A percentile compares a stretch with the other conserved stretches of the same genome.
Conservation (phyloP, 2,888 invertebrate species). For the Drosophila lutescens region DNA sequence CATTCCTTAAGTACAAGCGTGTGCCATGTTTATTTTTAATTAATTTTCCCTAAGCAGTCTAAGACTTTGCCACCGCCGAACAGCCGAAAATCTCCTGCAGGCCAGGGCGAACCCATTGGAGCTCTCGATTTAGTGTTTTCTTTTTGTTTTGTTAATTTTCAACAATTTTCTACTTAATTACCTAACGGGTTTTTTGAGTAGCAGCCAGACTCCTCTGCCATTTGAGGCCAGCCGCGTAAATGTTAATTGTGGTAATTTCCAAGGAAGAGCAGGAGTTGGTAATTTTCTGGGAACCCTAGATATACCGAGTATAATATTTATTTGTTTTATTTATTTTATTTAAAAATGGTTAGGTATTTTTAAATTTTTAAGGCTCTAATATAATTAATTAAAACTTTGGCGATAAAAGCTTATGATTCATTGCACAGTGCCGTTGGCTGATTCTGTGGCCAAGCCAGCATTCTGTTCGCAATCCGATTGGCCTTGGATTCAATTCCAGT, state of each 20-base stretch:
- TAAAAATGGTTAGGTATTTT: background rate
- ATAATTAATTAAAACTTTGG: constrained; percentile 19
- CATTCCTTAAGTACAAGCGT: constrained; percentile 75
- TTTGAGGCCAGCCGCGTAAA: constrained; percentile 65
- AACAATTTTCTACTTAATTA: constrained; percentile 78
- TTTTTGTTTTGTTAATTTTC: constrained; percentile 69
- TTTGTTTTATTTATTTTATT: background rate
- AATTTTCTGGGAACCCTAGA: background rate
- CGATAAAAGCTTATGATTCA: constrained; percentile 8
- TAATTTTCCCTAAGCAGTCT: constrained; percentile 80
- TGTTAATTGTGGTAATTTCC: constrained; percentile 70
- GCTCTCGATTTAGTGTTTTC: constrained; percentile 20
- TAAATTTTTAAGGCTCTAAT: background rate
- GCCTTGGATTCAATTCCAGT: constrained; percentile 19
- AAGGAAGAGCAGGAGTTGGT: constrained; percentile 24
- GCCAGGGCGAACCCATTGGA: constrained; percentile 18
- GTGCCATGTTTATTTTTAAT: constrained; percentile 79
- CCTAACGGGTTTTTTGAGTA: constrained; percentile 56
- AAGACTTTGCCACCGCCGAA: constrained; percentile 49
- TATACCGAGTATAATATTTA: background rate
- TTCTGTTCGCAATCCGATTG: constrained; percentile 20
- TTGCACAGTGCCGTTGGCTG: background rate
- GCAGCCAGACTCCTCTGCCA: constrained; percentile 19
- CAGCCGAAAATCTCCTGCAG: constrained; percentile 22
- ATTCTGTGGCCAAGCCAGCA: constrained; percentile 5